A percentile compares a stretch with the other conserved stretches of the same genome.
Evolutionary conservation across 2,113 vertebrate species (phyloP).

Genomic region (Heterotilapia buettikoferi): DNA sequence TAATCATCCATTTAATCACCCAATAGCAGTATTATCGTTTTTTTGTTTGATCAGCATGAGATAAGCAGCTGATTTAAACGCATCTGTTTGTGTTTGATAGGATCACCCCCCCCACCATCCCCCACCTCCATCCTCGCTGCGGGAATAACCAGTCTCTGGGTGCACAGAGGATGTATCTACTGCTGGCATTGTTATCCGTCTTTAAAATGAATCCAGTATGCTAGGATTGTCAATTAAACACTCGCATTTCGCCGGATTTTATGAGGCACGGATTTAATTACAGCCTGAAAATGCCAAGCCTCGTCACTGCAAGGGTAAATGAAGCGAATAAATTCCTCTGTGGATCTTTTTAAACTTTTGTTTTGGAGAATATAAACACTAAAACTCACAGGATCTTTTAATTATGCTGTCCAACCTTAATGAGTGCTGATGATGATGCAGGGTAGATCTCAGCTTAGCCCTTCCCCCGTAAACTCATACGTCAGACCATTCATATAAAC

Average conservation of each 20-base stretch:
- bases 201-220: constrained; percentile 3
- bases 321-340: neutral
- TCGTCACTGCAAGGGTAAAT: neutral
- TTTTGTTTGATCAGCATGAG: constrained; percentile 15
- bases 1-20: constrained; percentile 22
- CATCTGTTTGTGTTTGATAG: neutral
- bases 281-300: neutral
- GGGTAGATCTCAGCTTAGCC: neutral
- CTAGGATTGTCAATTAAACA: constrained; percentile 18
- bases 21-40: constrained; percentile 16
- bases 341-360: neutral
- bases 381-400: neutral
- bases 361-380: neutral
- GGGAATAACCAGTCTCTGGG: neutral
- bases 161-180: neutral
- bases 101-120: neutral
- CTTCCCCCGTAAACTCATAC: neutral
- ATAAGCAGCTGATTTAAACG: constrained; percentile 15
- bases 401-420: neutral
- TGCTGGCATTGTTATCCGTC: neutral
- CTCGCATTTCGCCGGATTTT: neutral
- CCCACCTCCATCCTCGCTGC: neutral
- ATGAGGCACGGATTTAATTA: constrained; percentile 15
- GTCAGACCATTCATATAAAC: constrained; percentile 43
- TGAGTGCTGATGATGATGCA: neutral